Evolutionary conservation across 1,140 invertebrate genomes (phyloP), one percentile per base, ranked within the genome.

Genomic region (Solen grandis): DNA sequence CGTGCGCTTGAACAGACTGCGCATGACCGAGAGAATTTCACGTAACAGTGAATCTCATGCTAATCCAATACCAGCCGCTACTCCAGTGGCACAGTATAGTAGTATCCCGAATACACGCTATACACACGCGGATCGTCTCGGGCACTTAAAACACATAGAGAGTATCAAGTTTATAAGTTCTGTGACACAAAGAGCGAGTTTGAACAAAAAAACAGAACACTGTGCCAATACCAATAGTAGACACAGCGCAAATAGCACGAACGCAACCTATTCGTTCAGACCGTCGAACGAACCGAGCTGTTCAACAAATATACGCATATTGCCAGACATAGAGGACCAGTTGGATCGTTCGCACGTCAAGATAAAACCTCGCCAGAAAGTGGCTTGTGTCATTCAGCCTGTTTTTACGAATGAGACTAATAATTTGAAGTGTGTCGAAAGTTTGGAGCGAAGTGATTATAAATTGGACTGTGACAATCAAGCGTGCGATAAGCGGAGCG

Each of bases 1-100:
- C 38, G 31, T 76, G 22, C 60, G 63, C 14, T 57, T 76, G 19
- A 75, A 66, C 33, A 65, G 52, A 36, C 74, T 76, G 74, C 74
- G 74, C 74, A 76, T 66, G 74, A 25, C 62, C 41, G 46, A 29
- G 29, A 54, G 46, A 54, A 13, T 29, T 22, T 46, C 41, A 36
- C 14, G 52, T 22, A 63, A 38, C 36, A 66, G 38, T 22, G 63
- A 52, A 66, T 33, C 60, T n/a, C 38, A 33, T 31, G 59, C 33
- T 76, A 65, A 65, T 76, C 74, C 74, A 46, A 76, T 76, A 76
- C 31, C 62, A 27, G n/a, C n/a, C n/a, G n/a, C n/a, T n/a, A 52
- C 62, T 59, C 46, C 60, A 52, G 14, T 22, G 35, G 35, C 33
- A 16, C 33, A 29, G 38, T 50, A 52, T 25, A 22, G 35, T 57